phyloP scores from a whole-genome alignment of 2,797 vertebrate genomes.

The Tinamus major region DNA sequence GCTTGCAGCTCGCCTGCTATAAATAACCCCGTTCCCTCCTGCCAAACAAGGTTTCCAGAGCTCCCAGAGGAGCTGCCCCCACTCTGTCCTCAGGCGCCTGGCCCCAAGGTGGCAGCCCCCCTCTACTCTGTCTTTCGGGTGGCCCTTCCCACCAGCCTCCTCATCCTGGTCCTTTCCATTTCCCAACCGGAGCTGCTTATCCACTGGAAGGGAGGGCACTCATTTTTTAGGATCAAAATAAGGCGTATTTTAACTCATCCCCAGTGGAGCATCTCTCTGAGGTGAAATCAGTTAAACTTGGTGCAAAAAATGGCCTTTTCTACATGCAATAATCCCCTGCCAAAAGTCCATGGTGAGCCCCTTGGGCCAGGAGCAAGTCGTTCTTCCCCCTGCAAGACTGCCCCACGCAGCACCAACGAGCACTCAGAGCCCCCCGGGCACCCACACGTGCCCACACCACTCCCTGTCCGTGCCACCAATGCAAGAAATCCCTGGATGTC shows the following conservation, averaged over 20 bases:
- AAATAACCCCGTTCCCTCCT: constrained; percentile 37
- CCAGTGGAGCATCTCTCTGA: neutral
- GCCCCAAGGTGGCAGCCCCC: neutral
- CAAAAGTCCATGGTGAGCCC: fast-evolving
- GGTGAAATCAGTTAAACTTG: neutral
- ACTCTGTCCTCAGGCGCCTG: neutral
- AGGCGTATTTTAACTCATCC: neutral
- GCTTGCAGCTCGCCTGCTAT: constrained; percentile 44
- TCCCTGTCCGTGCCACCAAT: neutral
- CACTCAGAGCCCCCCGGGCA: neutral
- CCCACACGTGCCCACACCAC: neutral
- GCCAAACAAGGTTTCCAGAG: constrained; percentile 28
- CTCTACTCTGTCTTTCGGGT: neutral
- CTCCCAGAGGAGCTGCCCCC: neutral
- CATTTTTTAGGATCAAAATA: neutral
- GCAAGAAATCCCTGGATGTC: neutral
- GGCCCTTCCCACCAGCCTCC: neutral
- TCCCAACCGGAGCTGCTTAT: fast-evolving
- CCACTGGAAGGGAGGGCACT: neutral
- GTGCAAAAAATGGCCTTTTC: neutral
- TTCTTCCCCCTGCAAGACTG: neutral
- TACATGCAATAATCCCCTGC: neutral
- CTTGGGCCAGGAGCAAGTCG: neutral
- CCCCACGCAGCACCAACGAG: neutral
- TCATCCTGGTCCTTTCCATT: fast-evolving